Conservation (phyloP, 2,797 vertebrate species). For the Pitangus sulphuratus region DNA sequence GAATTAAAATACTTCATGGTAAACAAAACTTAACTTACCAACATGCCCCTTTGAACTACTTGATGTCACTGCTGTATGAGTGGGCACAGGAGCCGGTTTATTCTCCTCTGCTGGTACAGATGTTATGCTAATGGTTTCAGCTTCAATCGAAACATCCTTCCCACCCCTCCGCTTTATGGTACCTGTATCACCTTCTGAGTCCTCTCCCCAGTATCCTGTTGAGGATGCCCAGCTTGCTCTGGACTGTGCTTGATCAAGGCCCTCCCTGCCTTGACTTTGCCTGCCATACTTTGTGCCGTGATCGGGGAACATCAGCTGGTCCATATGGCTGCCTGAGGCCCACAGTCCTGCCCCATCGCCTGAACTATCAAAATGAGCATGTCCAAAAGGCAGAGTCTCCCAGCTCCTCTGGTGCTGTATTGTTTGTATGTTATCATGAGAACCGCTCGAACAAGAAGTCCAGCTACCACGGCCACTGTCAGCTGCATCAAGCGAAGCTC, state of each 20-base stretch:
- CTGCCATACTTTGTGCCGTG: slow-evolving; percentile 78
- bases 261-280: slow-evolving; percentile 79
- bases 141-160: slow-evolving; percentile 90
- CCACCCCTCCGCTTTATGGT: slow-evolving; percentile 97
- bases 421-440: slow-evolving; percentile 98
- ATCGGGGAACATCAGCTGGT: slow-evolving; percentile 83
- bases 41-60: slow-evolving; percentile 85
- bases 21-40: slow-evolving; percentile 80
- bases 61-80: slow-evolving; percentile 85
- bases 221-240: slow-evolving; percentile 94
- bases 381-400: slow-evolving; percentile 91
- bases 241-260: slow-evolving; percentile 86
- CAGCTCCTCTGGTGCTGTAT: slow-evolving; percentile 97
- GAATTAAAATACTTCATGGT: background rate
- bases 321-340: slow-evolving; percentile 78
- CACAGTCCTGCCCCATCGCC: slow-evolving; percentile 78
- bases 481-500: slow-evolving; percentile 93
- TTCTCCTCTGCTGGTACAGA: slow-evolving; percentile 89
- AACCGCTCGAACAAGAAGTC: slow-evolving; percentile 98
- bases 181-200: slow-evolving; percentile 96
- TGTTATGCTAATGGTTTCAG: slow-evolving; percentile 89
- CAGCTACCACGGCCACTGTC: slow-evolving; percentile 98
- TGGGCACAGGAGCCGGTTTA: slow-evolving; percentile 82
- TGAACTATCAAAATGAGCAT: slow-evolving; percentile 79
- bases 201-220: slow-evolving; percentile 96